A percentile compares a stretch with the other conserved stretches of the same genome.
phyloP scores from a whole-genome alignment of 1,140 invertebrate species.

The Drosophila burlai region DNA sequence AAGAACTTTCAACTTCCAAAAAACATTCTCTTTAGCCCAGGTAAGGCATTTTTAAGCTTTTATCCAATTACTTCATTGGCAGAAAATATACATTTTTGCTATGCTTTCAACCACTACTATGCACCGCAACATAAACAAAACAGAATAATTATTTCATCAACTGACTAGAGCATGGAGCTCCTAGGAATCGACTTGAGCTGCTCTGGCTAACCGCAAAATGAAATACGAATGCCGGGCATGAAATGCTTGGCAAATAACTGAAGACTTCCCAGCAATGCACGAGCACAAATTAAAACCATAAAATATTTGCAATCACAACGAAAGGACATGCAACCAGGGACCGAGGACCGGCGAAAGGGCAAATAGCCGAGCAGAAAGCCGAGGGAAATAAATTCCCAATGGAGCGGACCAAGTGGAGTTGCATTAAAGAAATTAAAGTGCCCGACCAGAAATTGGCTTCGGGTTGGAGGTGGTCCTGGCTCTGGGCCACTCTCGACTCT shows the following conservation, averaged over 20 bases:
- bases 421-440: constrained; percentile 56
- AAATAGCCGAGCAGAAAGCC: constrained; percentile 50
- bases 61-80: neutral
- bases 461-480: neutral
- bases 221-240: constrained; percentile 33
- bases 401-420: constrained; percentile 43
- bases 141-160: constrained; percentile 25
- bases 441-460: constrained; percentile 10
- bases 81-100: constrained; percentile 2
- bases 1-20: neutral
- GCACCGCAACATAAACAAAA: constrained; percentile 24
- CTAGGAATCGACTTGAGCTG: constrained; percentile 11
- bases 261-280: constrained; percentile 49
- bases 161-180: neutral
- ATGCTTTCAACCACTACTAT: neutral
- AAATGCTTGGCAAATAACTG: constrained; percentile 56
- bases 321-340: constrained; percentile 32
- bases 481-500: neutral
- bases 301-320: constrained; percentile 79
- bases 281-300: constrained; percentile 74
- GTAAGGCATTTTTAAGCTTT: constrained; percentile 1
- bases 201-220: constrained; percentile 34
- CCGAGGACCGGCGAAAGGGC: constrained; percentile 18
- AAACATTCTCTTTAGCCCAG: neutral
- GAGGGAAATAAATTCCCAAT: constrained; percentile 65